Evolutionary conservation across 2,888 invertebrate genomes (phyloP), one percentile per base, ranked within the genome.

Genomic region (Allacma fusca): DNA sequence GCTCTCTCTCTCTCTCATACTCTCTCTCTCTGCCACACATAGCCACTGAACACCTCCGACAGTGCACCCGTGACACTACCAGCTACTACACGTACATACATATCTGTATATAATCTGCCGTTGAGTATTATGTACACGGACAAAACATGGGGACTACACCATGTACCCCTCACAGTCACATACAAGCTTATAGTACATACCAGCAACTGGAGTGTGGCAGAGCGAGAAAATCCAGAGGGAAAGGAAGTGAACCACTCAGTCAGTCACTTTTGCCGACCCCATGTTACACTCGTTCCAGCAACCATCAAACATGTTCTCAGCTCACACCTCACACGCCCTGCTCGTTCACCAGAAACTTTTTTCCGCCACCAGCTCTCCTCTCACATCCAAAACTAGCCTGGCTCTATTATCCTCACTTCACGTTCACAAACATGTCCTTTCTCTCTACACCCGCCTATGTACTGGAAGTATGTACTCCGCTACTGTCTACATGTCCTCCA

Each of bases 301-400:
- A 81, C 79, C 79, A 79, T 80, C 79, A 80, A 77, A 79, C 81
- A 81, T 79, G 80, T 79, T 79, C 79, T 81, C 80, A 76, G 78
- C 77, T 80, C 77, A 79, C 81, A 81, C 81, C 79, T 81, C 71
- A 77, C 80, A 80, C 79, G 80, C 81, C 79, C 79, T 76, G 43
- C 76, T 81, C 76, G 78, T 78, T 79, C 78, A 77, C 79, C 74
- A 77, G 75, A 78, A 78, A 80, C 79, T 62, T 76, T 62, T 80
- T 74, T 69, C 74, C 62, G 69, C 78, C 78, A 73, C 73, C 62
- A 59, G 70, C 70, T 65, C 77, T 65, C 72, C 34, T 68, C 68
- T 50, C 71, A 19, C 76, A 26, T 24, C 40, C 75, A 28, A 9
- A 23, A 44, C 67, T 50, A 19, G 50, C 50, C 50, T 50, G 2